Evolutionary conservation across 2,888 invertebrate genomes (phyloP), one percentile per base, ranked within the genome.

Genomic region (Epirrhoe alternata): DNA sequence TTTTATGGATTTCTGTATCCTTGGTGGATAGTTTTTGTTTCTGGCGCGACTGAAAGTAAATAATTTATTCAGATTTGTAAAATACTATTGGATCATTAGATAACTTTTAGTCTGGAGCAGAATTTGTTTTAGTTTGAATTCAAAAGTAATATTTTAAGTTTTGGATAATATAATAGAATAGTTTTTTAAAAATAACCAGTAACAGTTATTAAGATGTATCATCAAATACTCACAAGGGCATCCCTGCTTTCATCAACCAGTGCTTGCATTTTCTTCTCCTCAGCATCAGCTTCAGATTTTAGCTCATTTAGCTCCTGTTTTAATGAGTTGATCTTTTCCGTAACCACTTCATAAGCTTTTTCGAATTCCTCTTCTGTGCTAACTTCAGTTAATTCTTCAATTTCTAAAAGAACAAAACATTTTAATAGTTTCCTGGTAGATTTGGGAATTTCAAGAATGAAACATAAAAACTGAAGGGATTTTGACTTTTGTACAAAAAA

Each of bases 11-110:
- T 75, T 95, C 94, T 6, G 90, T 86, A 63, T 94, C 94, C 79
- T 96, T 96, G 16, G 94, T 90, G 2, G 90, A 85, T 63, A 96
- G 94, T 77, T 95, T 95, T 80, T 96, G 96, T 78, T 96, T 95
- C 45, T 95, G 92, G 68, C 95, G 94, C 0, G 95, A 94, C 82
- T 95, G 87, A 45, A 81, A 82, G 42, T 8, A 54, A 33, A 61
- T 33, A 47, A 3, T 12, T 12, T 42, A 12, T 12, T 42, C 5
- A 12, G 4, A 12, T 12, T 42, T 4, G 33, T 33, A 7, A 7
- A 7, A 7, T 4, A 33, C 7, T 1, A 33, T 33, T 7, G 6
- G 1, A 31, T 31, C 31, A 31, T 31, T n/a, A n/a, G n/a, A 24
- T 24, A 24, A 24, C 24, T 24, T 24, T 24, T 24, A 24, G 1